Conservation (phyloP, 2,113 vertebrate genomes). For the Caloenas nicobarica region DNA sequence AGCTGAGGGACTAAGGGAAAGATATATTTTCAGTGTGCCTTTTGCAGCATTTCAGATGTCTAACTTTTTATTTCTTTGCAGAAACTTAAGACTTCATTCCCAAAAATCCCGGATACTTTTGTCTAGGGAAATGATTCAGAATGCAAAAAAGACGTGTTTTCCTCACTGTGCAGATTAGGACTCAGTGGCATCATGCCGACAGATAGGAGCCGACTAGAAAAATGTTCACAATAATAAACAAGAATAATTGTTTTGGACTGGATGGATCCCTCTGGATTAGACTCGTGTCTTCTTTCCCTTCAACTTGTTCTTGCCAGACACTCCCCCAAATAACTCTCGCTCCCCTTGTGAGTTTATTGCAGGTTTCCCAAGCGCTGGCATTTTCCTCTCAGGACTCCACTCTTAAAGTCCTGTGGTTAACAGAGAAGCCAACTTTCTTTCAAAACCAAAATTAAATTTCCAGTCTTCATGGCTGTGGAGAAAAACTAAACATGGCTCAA, state of each 20-base stretch:
- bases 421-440: background rate
- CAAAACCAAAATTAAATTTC: constrained; percentile 32
- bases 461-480: background rate
- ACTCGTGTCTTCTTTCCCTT: background rate
- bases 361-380: background rate
- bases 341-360: background rate
- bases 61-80: background rate
- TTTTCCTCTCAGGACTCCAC: background rate
- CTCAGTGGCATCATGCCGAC: background rate
- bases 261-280: background rate
- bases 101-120: background rate
- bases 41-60: background rate
- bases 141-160: background rate
- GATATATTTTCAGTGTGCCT: background rate
- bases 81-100: background rate
- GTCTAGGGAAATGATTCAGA: background rate
- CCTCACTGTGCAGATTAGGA: background rate
- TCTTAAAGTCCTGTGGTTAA: background rate
- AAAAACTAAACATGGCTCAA: background rate
- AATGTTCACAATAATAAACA: background rate
- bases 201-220: background rate
- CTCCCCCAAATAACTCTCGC: background rate
- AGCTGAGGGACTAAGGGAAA: background rate
- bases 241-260: background rate
- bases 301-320: background rate